Base-by-base conservation (phyloP, 2,888 invertebrate species). In the Ennomos fuscantarius region DNA sequence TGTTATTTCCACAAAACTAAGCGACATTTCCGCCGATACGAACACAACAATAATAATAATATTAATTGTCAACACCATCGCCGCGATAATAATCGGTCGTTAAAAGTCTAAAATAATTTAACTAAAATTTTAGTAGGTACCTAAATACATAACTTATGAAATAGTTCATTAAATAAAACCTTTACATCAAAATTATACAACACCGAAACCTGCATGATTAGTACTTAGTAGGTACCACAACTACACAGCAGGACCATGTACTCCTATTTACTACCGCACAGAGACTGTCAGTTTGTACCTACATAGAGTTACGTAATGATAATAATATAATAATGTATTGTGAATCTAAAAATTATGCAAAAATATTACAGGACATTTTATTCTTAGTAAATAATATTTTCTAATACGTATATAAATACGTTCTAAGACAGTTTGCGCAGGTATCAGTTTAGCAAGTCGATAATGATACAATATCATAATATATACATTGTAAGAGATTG, bases 101-200 rank as follows among this genome's bases (percentile, higher is more conserved):
- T 31, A 41, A 41, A 58, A 15, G 47, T 37, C 40, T 50, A 57
- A 24, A 72, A 73, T 75, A 77, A 77, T 72, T 74, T 65, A 76
- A 74, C 73, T 80, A 78, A 82, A 73, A 58, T 68, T 66, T 74
- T 76, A 79, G 69, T 24, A 24, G 24, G 24, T 76, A 63, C 68
- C 75, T 78, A 73, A 69, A 70, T 69, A 71, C 59, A 66, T 63
- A 55, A 58, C 55, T 65, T 57, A 71, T 60, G 67, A 72, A 74
- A 75, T 72, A 68, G 78, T 75, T 79, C 73, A 76, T 71, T 72
- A 76, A 72, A 66, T 65, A 68, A 61, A 72, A 69, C 56, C 55
- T 69, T 74, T 75, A 74, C 62, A 76, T 78, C 66, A 70, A 80
- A 84, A 84, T 81, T 75, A 81, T 81, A 83, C 79, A 85, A 84